Evolutionary conservation across 2,888 invertebrate genomes (phyloP).

Genomic region (Abrostola triplasia): DNA sequence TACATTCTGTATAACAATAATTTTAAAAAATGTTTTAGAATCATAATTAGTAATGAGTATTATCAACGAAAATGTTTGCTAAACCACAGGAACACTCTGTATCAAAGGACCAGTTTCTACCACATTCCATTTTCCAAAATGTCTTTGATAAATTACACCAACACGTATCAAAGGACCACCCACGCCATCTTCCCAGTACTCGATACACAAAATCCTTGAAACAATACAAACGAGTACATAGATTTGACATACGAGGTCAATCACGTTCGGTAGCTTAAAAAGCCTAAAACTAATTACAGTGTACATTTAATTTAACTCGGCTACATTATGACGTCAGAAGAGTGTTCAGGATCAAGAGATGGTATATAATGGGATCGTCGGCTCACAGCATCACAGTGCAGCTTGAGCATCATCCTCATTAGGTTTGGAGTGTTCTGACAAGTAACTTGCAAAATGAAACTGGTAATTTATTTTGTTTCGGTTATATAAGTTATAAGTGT

Average conservation of each 20-base stretch:
- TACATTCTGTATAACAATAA: no score
- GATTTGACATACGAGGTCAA: constrained; percentile 77
- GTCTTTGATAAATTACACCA: no score
- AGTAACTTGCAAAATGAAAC: constrained; percentile 76
- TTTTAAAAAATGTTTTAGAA: no score
- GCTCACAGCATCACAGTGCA: constrained; percentile 68
- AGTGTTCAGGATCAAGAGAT: constrained; percentile 74
- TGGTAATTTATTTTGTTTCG: constrained; percentile 72
- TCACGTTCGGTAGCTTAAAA: constrained; percentile 66
- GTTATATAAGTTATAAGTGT: neutral
- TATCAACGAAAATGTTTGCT: no score
- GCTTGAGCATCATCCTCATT: constrained; percentile 63
- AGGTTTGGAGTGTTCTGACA: constrained; percentile 41
- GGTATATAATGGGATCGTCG: constrained; percentile 81
- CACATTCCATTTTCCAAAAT: no score
- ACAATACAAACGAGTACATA: constrained; percentile 47
- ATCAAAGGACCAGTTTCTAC: no score
- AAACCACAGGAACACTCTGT: no score
- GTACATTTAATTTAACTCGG: constrained; percentile 69
- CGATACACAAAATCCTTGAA: constrained; percentile 75
- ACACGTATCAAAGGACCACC: constrained; percentile 23
- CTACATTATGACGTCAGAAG: constrained; percentile 76
- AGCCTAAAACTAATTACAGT: constrained; percentile 75
- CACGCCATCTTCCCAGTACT: constrained; percentile 49
- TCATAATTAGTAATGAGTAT: no score